Conservation (phyloP, 2,888 invertebrate species). For the Oxystoma pomonae region DNA sequence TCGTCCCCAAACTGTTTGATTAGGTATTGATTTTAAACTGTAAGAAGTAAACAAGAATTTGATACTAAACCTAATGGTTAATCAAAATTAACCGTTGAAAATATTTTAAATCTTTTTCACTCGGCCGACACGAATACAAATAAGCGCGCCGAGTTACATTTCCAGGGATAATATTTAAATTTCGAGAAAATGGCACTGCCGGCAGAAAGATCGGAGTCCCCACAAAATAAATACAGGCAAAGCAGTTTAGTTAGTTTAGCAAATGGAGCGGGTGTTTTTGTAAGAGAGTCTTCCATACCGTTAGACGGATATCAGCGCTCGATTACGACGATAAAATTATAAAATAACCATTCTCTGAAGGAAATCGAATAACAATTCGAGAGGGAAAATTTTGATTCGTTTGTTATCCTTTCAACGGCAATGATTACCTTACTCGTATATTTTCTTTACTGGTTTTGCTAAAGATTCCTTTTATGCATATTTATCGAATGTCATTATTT, state of each 20-base stretch:
- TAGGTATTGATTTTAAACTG: no score
- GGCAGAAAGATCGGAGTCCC: conserved; percentile 34
- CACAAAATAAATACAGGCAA: conserved; percentile 49
- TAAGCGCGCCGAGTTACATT: conserved; percentile 21
- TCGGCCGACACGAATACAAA: conserved; percentile 13
- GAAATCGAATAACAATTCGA: conserved; percentile 23
- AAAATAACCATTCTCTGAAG: conserved; percentile 19
- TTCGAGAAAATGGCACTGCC: conserved; percentile 31
- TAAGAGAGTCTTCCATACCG: conserved; percentile 39
- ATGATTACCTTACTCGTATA: no score
- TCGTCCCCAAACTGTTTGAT: no score
- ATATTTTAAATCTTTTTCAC: conserved; percentile 1
- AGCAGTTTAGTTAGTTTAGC: conserved; percentile 53
- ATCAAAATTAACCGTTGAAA: no score
- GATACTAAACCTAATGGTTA: no score
- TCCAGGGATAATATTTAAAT: conserved; percentile 34
- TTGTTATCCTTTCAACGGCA: no score
- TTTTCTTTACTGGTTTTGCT: no score
- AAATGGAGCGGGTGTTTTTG: conserved; percentile 52
- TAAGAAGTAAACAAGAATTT: no score
- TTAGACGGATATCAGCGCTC: conserved; percentile 35
- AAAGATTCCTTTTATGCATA: no score
- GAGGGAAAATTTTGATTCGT: no score
- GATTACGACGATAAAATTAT: conserved; percentile 35
- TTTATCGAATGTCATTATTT: no score